These are phyloP conservation scores for Podilymbus podiceps DNA, from an alignment of 2,113 vertebrate genomes.

Conservation along the genomic window DNA sequence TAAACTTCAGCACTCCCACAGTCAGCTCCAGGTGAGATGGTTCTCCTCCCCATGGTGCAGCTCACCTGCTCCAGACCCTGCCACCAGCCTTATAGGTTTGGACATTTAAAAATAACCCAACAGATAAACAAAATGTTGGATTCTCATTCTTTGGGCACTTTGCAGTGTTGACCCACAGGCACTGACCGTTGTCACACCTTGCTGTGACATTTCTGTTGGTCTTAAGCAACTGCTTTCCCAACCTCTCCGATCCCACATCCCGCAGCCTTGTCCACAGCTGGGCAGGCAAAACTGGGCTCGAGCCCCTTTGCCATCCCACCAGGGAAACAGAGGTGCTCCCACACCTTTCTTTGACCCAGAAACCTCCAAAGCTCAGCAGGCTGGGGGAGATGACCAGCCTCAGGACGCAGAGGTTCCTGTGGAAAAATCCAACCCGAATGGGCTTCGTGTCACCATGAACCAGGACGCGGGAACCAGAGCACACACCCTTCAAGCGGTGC, in stretches of 20 bases:
- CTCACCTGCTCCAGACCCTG: not conserved
- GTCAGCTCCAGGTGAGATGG: not conserved
- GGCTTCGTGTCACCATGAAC: not conserved
- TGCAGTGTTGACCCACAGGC: not conserved
- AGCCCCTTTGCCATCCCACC: not conserved
- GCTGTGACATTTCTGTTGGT: not conserved
- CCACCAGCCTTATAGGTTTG: too few species aligned
- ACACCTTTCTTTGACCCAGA: not conserved
- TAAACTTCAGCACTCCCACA: not conserved
- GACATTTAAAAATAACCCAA: not conserved
- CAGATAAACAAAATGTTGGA: not conserved
- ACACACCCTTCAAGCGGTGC: not conserved
- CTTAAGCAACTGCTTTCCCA: not conserved
- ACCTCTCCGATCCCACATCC: not conserved
- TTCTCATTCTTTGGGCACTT: not conserved
- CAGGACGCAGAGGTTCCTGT: not conserved
- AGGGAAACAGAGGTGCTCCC: not conserved
- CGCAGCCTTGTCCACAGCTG: accelerated
- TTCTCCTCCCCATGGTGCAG: accelerated
- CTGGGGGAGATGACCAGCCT: not conserved
- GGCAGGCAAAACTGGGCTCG: not conserved
- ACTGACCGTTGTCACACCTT: not conserved
- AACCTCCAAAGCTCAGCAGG: not conserved
- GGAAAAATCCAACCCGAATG: not conserved
- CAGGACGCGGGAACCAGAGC: accelerated